Base-by-base conservation (phyloP, 1,140 invertebrate species). In the Ylistrum balloti region DNA sequence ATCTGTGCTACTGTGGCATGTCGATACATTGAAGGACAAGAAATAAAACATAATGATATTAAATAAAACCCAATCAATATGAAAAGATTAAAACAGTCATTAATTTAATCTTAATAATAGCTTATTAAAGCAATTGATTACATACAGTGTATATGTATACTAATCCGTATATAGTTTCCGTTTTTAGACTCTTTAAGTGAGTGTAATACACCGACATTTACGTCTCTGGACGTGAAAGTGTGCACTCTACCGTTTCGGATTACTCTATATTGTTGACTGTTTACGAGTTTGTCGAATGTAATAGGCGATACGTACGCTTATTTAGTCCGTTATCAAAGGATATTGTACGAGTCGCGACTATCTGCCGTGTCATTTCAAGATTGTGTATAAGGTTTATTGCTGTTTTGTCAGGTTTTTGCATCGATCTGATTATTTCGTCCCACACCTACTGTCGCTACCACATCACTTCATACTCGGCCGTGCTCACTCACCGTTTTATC, bases 191-290 rank as follows among this genome's bases (percentile, higher is more conserved):
- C 56, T 17, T 11, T 28, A 5, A 28, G 5, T 28, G 56, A 28
- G 20, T 74, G n/a, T 38, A 38, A 28, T 48, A 22, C 22, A 74
- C 17, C 22, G 56, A 74, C 0, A 17, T n/a, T 74, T 74, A 74
- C 41, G 17, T 45, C 41, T 1, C 41, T 45, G 9, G n/a, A 74
- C 15, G 56, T 28, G 5, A 28, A 74, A 74, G 56, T 74, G 56
- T 74, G 22, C 22, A 74, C 9, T 74, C n/a, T 11, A 28, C 5
- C 56, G 3, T 1, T 74, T 28, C 17, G 56, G 9, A 74, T 74
- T n/a, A 74, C 17, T 74, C n/a, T n/a, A 74, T 74, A 28, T 74
- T 74, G 56, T 74, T 74, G 56, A 74, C 56, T 74, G 56, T 74
- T n/a, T 74, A 7, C 35, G 35, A 38, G 35, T 38, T 38, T 38